These are phyloP conservation scores for Leptobrachium ailaonicum DNA, from an alignment of 2,113 vertebrate genomes.

Conservation along the genomic window DNA sequence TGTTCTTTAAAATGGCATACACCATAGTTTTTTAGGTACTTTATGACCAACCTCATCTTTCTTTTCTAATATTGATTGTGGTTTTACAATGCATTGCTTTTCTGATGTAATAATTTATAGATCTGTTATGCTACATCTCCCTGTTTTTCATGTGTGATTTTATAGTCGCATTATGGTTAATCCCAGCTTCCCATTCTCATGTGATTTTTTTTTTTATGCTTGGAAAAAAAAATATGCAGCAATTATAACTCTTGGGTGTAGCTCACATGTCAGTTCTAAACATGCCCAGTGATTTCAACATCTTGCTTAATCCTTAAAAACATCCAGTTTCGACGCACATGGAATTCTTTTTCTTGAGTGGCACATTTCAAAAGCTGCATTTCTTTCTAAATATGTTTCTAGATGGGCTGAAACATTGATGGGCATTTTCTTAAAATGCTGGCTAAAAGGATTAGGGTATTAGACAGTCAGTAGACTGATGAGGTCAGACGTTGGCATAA, in stretches of 20 bases:
- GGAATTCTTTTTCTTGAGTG: background rate
- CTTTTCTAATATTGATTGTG: too few relatives aligned
- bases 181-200: background rate
- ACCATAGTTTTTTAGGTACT: too few relatives aligned
- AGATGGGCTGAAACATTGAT: too few relatives aligned
- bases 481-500: too few relatives aligned
- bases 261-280: constrained; percentile 17
- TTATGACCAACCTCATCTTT: too few relatives aligned
- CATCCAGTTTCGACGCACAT: background rate
- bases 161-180: background rate
- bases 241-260: constrained; percentile 39
- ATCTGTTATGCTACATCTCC: too few relatives aligned
- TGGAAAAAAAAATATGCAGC: constrained; percentile 13
- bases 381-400: background rate
- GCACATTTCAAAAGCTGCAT: background rate
- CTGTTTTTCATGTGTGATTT: background rate
- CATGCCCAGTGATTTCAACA: constrained; percentile 21
- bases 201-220: background rate
- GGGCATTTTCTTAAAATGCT: too few relatives aligned
- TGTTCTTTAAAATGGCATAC: too few relatives aligned
- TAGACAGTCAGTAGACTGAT: too few relatives aligned
- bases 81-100: too few relatives aligned
- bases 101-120: too few relatives aligned
- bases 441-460: too few relatives aligned
- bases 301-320: background rate